Percentiles rank a stretch among this genome's conserved stretches.
Conservation (phyloP, 2,113 vertebrate genomes). For the Leucoraja erinaceus region DNA sequence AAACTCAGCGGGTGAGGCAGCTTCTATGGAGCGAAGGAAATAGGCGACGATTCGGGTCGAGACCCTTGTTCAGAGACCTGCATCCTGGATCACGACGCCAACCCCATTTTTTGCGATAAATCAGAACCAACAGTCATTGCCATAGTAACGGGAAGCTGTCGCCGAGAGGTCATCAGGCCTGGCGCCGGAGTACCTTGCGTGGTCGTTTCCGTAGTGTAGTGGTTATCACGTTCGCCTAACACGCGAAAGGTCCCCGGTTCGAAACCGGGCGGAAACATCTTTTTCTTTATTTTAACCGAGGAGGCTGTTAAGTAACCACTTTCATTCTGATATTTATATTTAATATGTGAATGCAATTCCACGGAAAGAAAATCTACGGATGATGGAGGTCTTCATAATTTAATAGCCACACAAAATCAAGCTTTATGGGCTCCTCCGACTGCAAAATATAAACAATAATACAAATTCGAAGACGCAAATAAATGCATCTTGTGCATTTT, state of each 20-base stretch:
- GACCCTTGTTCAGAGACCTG: too few relatives aligned
- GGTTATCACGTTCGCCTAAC: slow-evolving; percentile 61
- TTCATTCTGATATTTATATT: neutral
- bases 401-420: neutral
- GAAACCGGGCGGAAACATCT: slow-evolving; percentile 39
- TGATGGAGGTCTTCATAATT: neutral
- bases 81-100: neutral
- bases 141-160: neutral
- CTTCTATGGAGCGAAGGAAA: neutral
- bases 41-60: too few relatives aligned
- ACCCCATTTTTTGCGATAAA: neutral
- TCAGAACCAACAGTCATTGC: fast-evolving
- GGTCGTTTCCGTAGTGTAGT: slow-evolving; percentile 42
- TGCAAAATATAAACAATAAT: neutral
- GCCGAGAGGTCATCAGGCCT: too few relatives aligned
- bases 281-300: too few relatives aligned
- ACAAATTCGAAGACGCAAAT: neutral
- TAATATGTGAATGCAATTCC: neutral
- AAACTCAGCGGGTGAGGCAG: too few relatives aligned
- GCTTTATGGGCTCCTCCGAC: neutral
- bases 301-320: neutral
- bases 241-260: slow-evolving; percentile 49
- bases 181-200: fast-evolving
- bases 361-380: neutral
- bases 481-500: too few relatives aligned